Conservation (phyloP, 2,113 vertebrate genomes). For the Tragelaphus imberbis region DNA sequence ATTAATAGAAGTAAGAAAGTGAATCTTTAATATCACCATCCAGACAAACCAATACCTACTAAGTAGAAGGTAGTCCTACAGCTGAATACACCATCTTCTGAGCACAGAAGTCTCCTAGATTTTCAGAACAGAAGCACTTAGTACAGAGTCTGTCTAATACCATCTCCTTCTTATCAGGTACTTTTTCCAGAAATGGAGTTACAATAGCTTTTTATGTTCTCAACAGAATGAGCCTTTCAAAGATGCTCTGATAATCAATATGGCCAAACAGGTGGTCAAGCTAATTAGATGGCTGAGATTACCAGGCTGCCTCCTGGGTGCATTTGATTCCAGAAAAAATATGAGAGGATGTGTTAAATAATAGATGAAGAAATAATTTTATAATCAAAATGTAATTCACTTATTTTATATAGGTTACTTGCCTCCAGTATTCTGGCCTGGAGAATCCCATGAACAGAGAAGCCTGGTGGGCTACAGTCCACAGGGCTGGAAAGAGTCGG, state of each 20-base stretch:
- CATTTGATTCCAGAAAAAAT: background rate
- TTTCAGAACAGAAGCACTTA: background rate
- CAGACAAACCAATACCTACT: background rate
- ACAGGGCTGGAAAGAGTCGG: fast-evolving
- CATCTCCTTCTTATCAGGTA: background rate
- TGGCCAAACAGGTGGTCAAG: background rate
- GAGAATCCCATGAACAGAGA: background rate
- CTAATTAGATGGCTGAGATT: background rate
- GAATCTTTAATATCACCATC: background rate
- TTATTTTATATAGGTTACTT: background rate
- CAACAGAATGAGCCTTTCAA: background rate
- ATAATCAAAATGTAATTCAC: background rate
- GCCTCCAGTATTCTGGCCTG: background rate
- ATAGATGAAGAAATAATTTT: background rate
- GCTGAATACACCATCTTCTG: background rate
- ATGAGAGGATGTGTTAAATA: background rate
- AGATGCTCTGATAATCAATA: background rate
- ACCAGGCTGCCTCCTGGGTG: background rate
- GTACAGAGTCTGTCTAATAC: background rate
- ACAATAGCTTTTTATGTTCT: background rate
- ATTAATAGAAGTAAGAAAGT: background rate
- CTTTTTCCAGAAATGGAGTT: background rate
- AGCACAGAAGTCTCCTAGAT: background rate
- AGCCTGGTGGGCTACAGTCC: background rate
- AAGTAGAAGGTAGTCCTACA: background rate